Evolutionary conservation across 2,797 vertebrate genomes (phyloP), one percentile per base, ranked within the genome.

Genomic region (Steatocranus sp.): DNA sequence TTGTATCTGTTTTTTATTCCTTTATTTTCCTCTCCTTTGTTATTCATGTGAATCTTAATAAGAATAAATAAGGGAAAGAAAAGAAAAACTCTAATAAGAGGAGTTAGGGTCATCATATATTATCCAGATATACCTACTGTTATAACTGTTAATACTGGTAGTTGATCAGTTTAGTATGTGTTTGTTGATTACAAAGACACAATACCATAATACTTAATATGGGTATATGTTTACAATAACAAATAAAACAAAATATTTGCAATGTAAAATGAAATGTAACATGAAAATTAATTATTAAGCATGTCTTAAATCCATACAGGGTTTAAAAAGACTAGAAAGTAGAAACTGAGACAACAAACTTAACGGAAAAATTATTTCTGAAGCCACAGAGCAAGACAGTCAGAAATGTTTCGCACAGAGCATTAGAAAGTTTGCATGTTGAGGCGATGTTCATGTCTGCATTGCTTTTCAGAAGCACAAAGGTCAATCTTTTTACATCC

Each of bases 371-470:
- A n/a, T 49, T 11, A 32, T 56, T 11, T 56, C 15, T 56, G 27
- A 56, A 56, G 54, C 53, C 25, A 10, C 14, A 56, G 25, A 30
- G 53, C 25, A 56, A 56, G 8, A 56, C 53, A 56, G 53, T 17
- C 25, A 9, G 51, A 27, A 54, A 54, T 54, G 23, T 54, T 54
- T 56, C 53, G 14, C 25, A 56, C 9, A 30, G 53, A 9, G 25
- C 53, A 17, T 54, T 1, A 54, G 8, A 54, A 54, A 9, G 14
- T 54, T 30, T 17, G 25, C 53, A 54, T 30, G 53, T 54, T 54
- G 25, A 54, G 14, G 25, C 0, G 1, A 30, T 54, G 53, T 30
- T 9, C 25, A 54, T 27, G 25, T 0, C 51, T 1, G 51, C 7
- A 54, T 54, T 27, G 51, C 25, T 54, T 54, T 54, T 54, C 51